Percentiles rank a stretch among this genome's conserved stretches.
Conservation (phyloP, 37 sponge, comb jelly and placozoan species). For the Crambe crambe region DNA sequence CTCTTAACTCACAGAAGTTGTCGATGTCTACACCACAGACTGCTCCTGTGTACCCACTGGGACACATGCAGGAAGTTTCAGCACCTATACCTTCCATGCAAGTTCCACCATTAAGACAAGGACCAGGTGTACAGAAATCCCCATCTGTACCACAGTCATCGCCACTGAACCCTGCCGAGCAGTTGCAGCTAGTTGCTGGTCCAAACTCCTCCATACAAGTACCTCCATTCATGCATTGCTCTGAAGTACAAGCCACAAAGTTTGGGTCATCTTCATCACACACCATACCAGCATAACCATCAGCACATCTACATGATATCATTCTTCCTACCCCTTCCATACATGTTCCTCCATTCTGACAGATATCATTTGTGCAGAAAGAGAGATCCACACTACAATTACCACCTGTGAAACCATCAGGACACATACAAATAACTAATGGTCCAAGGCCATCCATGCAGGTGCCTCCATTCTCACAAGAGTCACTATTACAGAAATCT, state of each 20-base stretch:
- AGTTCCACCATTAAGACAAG: slow-evolving; percentile 67
- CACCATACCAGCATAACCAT: slow-evolving; percentile 15
- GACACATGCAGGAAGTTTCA: slow-evolving; percentile 21
- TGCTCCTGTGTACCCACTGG: slow-evolving; percentile 21
- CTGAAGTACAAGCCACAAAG: slow-evolving; percentile 5
- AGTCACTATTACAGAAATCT: neutral
- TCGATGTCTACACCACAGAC: slow-evolving; percentile 22
- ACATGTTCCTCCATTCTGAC: slow-evolving; percentile 70
- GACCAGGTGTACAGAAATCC: slow-evolving; percentile 28
- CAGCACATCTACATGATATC: slow-evolving; percentile 29
- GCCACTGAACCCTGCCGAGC: slow-evolving; percentile 26
- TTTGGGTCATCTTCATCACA: slow-evolving; percentile 16
- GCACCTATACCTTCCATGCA: slow-evolving; percentile 51
- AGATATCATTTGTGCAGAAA: slow-evolving; percentile 34
- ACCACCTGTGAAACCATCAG: slow-evolving; percentile 44
- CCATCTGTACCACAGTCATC: slow-evolving; percentile 24
- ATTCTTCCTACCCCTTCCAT: slow-evolving; percentile 18
- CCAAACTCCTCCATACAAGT: slow-evolving; percentile 26
- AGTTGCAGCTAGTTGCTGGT: slow-evolving; percentile 8
- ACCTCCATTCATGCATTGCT: slow-evolving; percentile 23
- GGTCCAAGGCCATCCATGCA: slow-evolving; percentile 54
- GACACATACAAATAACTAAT: slow-evolving; percentile 27
- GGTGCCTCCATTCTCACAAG: slow-evolving; percentile 56
- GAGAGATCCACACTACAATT: slow-evolving; percentile 17
- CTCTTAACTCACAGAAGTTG: neutral